A percentile compares a stretch with the other conserved stretches of the same genome.
These are phyloP conservation scores for Natator depressus DNA, from an alignment of 2,113 vertebrate species.

Conservation along the genomic window DNA sequence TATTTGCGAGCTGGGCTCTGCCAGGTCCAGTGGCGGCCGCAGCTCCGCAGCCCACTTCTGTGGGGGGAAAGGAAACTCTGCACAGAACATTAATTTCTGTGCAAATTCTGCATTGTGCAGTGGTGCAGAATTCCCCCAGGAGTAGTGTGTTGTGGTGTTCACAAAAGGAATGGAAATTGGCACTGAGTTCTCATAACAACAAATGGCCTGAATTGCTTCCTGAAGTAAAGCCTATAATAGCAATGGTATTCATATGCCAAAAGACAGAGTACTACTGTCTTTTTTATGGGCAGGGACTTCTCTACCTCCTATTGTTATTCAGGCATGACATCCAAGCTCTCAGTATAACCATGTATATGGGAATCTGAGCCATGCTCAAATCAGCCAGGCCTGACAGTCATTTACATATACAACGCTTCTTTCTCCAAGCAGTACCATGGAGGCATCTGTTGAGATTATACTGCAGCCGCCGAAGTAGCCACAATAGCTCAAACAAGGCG, in stretches of 20 bases:
- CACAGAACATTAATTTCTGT: too few species aligned
- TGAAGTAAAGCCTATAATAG: background rate
- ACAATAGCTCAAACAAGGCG: background rate
- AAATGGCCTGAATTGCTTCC: background rate
- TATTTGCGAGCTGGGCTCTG: too few species aligned
- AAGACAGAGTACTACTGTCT: background rate
- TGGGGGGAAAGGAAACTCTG: too few species aligned
- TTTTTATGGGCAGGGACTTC: background rate
- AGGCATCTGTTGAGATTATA: background rate
- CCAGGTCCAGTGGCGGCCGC: too few species aligned
- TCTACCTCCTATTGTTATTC: background rate
- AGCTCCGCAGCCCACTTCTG: too few species aligned
- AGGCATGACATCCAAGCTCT: background rate
- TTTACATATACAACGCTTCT: background rate
- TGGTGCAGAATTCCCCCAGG: too few species aligned
- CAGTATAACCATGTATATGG: fast-evolving
- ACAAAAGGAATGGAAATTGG: background rate
- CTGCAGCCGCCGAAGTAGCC: background rate
- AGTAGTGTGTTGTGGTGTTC: too few species aligned
- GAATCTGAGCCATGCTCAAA: background rate
- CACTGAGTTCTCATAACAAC: background rate
- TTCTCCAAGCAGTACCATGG: background rate
- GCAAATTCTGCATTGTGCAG: too few species aligned
- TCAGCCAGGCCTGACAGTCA: background rate
- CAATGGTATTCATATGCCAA: background rate